Base-by-base conservation (phyloP, 2,888 invertebrate species). In the Subacronicta megacephala region DNA sequence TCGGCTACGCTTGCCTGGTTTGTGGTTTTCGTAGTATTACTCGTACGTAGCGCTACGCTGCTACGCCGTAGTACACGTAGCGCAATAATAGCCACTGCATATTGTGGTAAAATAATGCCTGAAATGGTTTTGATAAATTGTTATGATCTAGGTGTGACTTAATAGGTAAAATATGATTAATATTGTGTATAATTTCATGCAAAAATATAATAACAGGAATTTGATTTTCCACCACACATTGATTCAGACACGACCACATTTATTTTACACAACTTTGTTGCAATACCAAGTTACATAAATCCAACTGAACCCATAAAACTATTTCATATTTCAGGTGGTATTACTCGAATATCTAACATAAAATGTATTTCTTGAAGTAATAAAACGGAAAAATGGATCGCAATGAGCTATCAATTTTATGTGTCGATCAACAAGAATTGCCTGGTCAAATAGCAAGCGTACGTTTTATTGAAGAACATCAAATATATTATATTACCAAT, bases 401-500 rank as follows among this genome's bases (percentile, higher is more conserved):
- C 69, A 51, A 63, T 52, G 64, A 62, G 47, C 63, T 18, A 62
- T 63, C 57, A 57, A 69, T 57, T 63, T 65, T 51, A 65, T 65
- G 23, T 38, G 52, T 41, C 23, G 57, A 57, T 51, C 64, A 64
- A 51, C 43, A 33, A 17, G 62, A 42, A 62, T 35, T 46, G 55
- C 38, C n/a, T 29, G 64, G 62, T 62, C 71, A 49, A 43, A 41
- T 33, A 40, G 45, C 45, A 35, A 33, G 49, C 45, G 52, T 23
- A 46, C 18, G 41, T 49, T 71, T 66, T 68, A 68, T 66, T 60
- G 51, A 33, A 23, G 41, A 41, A 33, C 51, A 60, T 68, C 47
- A 60, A 59, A 60, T 45, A 33, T 64, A 64, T 54, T 45, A 33
- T 64, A 64, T 54, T 33, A 26, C 35, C 23, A 26, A 26, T 26